A percentile compares a stretch with the other conserved stretches of the same genome.
phyloP scores from a whole-genome alignment of 2,888 invertebrate species.

The Lampropteryx suffumata region DNA sequence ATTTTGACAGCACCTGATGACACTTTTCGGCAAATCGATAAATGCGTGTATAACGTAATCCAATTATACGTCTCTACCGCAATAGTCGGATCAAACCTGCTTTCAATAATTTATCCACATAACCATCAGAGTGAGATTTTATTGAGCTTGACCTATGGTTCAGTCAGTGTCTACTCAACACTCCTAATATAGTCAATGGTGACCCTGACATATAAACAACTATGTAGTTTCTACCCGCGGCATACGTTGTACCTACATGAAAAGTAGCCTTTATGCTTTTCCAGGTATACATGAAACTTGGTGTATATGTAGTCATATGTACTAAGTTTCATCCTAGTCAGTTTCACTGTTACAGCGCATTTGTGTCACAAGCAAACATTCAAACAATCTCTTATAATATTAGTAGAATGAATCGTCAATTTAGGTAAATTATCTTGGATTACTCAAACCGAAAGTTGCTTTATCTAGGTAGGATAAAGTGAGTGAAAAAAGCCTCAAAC shows the following conservation, averaged over 20 bases:
- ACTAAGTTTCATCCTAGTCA: no score
- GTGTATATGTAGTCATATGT: no score
- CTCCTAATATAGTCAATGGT: slow-evolving; percentile 21
- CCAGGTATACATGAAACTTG: no score
- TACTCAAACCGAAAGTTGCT: not conserved
- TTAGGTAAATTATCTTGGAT: slow-evolving; percentile 8
- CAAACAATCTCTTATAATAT: no score
- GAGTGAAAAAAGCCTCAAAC: not conserved
- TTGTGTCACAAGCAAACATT: no score
- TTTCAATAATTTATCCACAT: slow-evolving; percentile 10
- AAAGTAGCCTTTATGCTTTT: no score
- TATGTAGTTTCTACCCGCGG: no score
- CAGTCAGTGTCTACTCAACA: slow-evolving; percentile 15
- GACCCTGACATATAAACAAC: slow-evolving; percentile 23
- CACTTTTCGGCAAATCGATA: slow-evolving; percentile 33
- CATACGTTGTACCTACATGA: no score
- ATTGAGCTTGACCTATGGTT: slow-evolving; percentile 27
- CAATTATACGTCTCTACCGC: slow-evolving; percentile 33
- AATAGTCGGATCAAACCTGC: slow-evolving; percentile 12
- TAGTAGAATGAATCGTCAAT: not conserved
- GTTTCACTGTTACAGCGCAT: no score
- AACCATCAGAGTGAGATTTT: slow-evolving; percentile 10
- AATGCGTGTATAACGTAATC: slow-evolving; percentile 24
- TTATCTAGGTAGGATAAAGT: not conserved
- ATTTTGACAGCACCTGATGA: slow-evolving; percentile 15